Conservation (phyloP, 2,888 invertebrate species). For the Troides helena region DNA sequence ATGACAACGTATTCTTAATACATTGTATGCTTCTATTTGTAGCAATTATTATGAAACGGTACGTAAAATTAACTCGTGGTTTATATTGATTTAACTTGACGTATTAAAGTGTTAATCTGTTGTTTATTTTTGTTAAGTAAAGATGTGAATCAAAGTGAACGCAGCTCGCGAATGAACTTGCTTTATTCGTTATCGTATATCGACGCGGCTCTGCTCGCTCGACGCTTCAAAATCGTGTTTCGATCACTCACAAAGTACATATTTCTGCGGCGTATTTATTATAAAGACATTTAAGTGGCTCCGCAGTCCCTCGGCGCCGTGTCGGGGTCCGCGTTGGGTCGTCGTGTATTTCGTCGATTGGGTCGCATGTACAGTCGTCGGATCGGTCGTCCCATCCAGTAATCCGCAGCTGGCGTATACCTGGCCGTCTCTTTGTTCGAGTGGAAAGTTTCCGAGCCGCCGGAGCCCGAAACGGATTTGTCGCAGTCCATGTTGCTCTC, state of each 20-base stretch:
- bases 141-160: constrained; percentile 16
- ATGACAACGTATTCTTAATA: not conserved
- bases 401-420: constrained; percentile 71
- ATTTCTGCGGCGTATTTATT: constrained; percentile 61
- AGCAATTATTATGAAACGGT: too few relatives aligned
- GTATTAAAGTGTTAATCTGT: too few relatives aligned
- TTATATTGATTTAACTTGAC: too few relatives aligned
- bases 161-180: constrained; percentile 9
- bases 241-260: constrained; percentile 39
- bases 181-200: constrained; percentile 12
- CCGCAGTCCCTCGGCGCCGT: constrained; percentile 44
- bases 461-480: constrained; percentile 52
- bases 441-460: constrained; percentile 59
- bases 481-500: constrained; percentile 44
- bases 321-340: constrained; percentile 45
- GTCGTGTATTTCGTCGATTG: constrained; percentile 35
- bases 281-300: constrained; percentile 68
- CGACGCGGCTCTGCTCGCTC: constrained; percentile 26
- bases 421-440: constrained; percentile 70
- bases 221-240: constrained; percentile 37
- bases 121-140: not conserved
- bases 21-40: not conserved
- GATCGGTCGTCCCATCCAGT: constrained; percentile 50
- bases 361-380: constrained; percentile 44
- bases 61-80: too few relatives aligned